Evolutionary conservation across 2,797 vertebrate genomes (phyloP).

Genomic region (Clamator glandarius): DNA sequence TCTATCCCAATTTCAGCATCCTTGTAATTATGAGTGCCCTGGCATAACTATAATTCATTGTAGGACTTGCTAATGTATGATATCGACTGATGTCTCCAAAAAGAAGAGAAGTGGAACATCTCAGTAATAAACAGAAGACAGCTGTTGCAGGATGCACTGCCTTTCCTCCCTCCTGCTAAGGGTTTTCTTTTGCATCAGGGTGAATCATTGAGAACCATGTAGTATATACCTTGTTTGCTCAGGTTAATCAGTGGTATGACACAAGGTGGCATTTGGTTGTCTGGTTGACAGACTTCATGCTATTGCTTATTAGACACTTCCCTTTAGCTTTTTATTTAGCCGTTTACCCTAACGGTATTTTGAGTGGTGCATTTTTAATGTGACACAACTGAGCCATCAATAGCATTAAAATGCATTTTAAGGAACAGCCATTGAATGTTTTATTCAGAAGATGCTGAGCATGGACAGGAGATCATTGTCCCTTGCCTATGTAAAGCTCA

Average conservation of each 20-base stretch:
- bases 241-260: rapidly evolving
- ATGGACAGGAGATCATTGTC: background rate
- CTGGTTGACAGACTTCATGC: background rate
- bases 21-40: background rate
- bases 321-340: background rate
- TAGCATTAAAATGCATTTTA: constrained; percentile 2
- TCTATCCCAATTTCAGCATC: background rate
- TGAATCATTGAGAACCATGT: background rate
- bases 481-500: background rate
- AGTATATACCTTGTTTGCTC: background rate
- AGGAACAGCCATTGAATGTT: background rate
- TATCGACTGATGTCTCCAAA: background rate
- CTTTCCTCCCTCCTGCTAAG: background rate
- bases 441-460: background rate
- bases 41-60: background rate
- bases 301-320: background rate
- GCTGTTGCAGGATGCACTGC: background rate
- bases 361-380: background rate
- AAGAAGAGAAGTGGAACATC: background rate
- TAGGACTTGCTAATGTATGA: background rate
- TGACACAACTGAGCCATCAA: background rate
- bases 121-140: background rate
- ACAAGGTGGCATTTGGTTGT: background rate
- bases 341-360: background rate
- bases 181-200: background rate